Percentiles rank a stretch among this genome's conserved stretches.
These are phyloP conservation scores for Pammene aurita DNA, from an alignment of 2,888 invertebrate genomes.

Conservation along the genomic window DNA sequence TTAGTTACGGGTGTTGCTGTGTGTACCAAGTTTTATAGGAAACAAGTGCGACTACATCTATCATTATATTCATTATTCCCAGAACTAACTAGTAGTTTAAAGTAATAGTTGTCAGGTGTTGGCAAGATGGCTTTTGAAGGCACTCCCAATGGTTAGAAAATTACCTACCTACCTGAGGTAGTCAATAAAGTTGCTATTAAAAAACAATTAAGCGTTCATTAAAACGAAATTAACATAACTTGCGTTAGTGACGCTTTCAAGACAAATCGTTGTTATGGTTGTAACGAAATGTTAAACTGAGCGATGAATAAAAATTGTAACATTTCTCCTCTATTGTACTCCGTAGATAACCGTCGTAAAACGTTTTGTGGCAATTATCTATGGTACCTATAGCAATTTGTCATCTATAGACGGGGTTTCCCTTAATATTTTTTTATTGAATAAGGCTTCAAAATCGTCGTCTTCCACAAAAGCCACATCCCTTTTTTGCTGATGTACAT, in stretches of 20 bases:
- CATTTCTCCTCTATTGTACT: constrained; percentile 29
- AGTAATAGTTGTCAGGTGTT: constrained; percentile 1
- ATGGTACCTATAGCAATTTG: constrained; percentile 11
- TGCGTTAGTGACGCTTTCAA: constrained; percentile 37
- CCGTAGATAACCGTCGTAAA: constrained; percentile 17
- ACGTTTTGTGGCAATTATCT: constrained; percentile 17
- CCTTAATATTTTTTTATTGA: constrained; percentile 12
- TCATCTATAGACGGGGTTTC: constrained; percentile 20
- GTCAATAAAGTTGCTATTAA: constrained; percentile 45
- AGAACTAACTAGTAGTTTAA: constrained; percentile 7
- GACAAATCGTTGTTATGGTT: constrained; percentile 32
- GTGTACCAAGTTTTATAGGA: no score
- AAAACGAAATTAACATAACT: constrained; percentile 39
- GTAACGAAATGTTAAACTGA: constrained; percentile 34
- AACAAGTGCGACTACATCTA: no score
- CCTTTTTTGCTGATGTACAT: background rate
- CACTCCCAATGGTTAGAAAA: constrained; percentile 13
- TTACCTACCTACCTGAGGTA: constrained; percentile 15
- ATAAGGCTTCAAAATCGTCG: constrained; percentile 17
- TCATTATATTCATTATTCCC: no score
- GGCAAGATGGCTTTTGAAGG: background rate
- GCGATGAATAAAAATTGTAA: constrained; percentile 17
- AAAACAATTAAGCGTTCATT: constrained; percentile 47
- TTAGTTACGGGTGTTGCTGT: no score
- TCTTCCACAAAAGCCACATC: constrained; percentile 20